Base-by-base conservation (phyloP, 2,888 invertebrate species). In the Leucophenga montana region DNA sequence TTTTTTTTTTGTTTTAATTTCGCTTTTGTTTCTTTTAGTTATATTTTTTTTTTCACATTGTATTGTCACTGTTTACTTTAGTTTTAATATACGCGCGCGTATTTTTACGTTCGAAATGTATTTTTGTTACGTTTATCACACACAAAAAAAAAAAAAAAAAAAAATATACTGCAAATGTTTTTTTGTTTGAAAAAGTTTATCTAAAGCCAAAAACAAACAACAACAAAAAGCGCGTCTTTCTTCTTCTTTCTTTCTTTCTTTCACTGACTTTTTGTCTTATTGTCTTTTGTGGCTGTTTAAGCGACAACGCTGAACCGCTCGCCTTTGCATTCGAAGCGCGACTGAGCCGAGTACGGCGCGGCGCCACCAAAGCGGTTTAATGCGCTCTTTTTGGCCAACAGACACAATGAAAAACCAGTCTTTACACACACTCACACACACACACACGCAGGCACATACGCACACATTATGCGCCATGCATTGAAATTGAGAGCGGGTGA, bases 241-340 rank as follows among this genome's bases (percentile, higher is more conserved):
- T 50, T 50, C n/a, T n/a, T 4, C 6, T 18, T 6, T 16, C 50
- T 16, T 5, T 50, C n/a, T n/a, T n/a, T 50, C 16, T 50, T 50
- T 50, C 13, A 16, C 6, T 18, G 50, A 6, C 50, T 16, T 5
- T 50, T 50, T n/a, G 5, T 50, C 13, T 1, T 50, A 11, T 18
- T 18, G 16, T 31, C 1, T 69, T 14, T 65, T 71, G 39, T 57
- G 57, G 61, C 9, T 54, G 39, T 62, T 61, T 64, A 27, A 31
- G 61, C 44, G 39, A 39, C 50, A 50, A 77, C 69, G 53, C 67
- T 31, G 77, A 78, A 85, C 84, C 82, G 80, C 76, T 80, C 85
- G 79, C 77, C 78, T 81, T 70, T 85, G 83, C 80, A 80, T 84
- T 82, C 82, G 80, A 79, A 83, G 83, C 83, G 85, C 85, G 80